Percentiles rank a stretch among this genome's conserved stretches.
Conservation (phyloP, 2,113 vertebrate species). For the Odobenus rosmarus region DNA sequence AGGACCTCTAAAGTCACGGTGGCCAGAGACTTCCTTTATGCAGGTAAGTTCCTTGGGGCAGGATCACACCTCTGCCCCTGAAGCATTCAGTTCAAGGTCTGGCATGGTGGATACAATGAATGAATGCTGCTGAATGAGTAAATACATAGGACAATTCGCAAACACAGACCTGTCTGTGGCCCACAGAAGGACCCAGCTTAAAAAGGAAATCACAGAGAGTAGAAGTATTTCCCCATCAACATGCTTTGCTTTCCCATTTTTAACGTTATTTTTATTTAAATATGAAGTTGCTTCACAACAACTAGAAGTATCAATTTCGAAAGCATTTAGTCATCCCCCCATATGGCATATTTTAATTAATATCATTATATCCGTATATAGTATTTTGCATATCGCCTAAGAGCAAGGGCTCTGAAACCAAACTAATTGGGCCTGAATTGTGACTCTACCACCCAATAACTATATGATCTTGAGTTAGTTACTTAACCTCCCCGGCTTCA, state of each 20-base stretch:
- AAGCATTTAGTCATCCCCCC: background rate
- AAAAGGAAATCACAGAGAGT: background rate
- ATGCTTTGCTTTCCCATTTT: slow-evolving; percentile 25
- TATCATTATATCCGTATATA: background rate
- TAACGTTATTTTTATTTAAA: background rate
- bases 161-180: background rate
- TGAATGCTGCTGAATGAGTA: background rate
- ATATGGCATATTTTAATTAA: background rate
- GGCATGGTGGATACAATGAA: background rate
- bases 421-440: background rate
- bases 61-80: background rate
- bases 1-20: background rate
- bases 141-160: background rate
- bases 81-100: background rate
- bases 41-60: background rate
- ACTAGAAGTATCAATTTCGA: slow-evolving; percentile 27
- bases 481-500: background rate
- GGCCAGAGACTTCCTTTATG: background rate
- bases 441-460: background rate
- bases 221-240: slow-evolving; percentile 11
- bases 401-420: background rate
- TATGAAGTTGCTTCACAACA: background rate
- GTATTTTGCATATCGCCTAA: background rate
- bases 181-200: background rate
- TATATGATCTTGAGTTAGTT: background rate